phyloP scores from a whole-genome alignment of 1,140 invertebrate species.

The Choristoneura fumiferana region DNA sequence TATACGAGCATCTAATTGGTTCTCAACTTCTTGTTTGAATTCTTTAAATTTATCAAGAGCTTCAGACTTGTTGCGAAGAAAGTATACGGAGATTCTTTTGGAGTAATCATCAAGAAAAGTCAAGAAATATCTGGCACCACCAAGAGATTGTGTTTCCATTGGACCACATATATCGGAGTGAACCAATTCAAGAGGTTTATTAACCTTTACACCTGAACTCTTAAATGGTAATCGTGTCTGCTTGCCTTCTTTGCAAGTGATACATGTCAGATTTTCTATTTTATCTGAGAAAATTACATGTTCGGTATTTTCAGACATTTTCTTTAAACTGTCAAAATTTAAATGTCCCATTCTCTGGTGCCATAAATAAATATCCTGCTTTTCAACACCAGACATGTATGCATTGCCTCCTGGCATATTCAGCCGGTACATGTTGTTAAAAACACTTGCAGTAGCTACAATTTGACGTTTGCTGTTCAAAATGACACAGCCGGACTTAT shows the following conservation, averaged over 20 bases:
- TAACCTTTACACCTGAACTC: conserved; percentile 1
- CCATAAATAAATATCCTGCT: too few species aligned
- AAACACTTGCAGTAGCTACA: too few species aligned
- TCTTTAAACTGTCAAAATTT: too few species aligned
- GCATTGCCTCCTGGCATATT: too few species aligned
- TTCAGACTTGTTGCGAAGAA: conserved; percentile 58
- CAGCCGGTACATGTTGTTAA: too few species aligned
- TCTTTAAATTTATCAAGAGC: conserved; percentile 47
- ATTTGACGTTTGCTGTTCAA: too few species aligned
- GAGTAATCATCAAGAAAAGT: conserved; percentile 68
- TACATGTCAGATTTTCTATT: conserved; percentile 29
- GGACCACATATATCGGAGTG: conserved; percentile 69
- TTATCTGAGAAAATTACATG: conserved; percentile 30
- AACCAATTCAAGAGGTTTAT: conserved; percentile 25
- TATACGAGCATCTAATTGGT: conserved; percentile 39
- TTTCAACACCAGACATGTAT: too few species aligned
- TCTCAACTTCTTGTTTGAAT: conserved; percentile 43
- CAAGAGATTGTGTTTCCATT: conserved; percentile 49
- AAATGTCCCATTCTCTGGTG: too few species aligned
- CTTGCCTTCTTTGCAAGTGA: conserved; percentile 34
- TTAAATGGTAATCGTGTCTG: conserved; percentile 37
- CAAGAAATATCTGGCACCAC: conserved; percentile 53
- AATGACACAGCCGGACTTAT: conserved; percentile 32
- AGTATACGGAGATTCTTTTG: conserved; percentile 51
- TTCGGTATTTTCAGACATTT: too few species aligned